Percentiles rank a stretch among this genome's conserved stretches.
Evolutionary conservation across 2,113 vertebrate species (phyloP).

Genomic region (Arvicanthis niloticus): DNA sequence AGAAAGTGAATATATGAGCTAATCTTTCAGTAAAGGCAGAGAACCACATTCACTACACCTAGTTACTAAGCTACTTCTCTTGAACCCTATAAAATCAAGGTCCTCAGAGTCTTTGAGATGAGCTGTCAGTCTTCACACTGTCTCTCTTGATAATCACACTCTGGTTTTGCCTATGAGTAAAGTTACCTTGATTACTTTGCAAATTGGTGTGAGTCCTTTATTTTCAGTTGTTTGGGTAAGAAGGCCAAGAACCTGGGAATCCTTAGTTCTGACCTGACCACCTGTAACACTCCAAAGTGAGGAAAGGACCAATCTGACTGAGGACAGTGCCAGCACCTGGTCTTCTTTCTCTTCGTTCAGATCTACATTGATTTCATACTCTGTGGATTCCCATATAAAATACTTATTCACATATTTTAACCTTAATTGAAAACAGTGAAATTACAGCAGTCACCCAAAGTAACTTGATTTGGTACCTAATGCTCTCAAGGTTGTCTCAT

Average conservation of each 20-base stretch:
- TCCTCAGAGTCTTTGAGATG: background rate
- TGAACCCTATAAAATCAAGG: background rate
- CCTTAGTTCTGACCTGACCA: background rate
- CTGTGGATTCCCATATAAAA: background rate
- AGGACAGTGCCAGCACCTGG: no score
- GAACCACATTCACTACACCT: background rate
- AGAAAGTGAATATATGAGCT: background rate
- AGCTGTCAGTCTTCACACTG: background rate
- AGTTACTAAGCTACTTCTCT: background rate
- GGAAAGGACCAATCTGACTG: rapidly evolving
- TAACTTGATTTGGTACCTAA: conserved; percentile 39
- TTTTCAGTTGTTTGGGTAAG: background rate
- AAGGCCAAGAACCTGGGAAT: background rate
- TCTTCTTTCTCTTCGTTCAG: background rate
- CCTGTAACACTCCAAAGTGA: no score
- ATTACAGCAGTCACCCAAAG: conserved; percentile 42
- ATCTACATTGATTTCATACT: background rate
- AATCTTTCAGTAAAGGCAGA: background rate
- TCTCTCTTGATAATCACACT: background rate
- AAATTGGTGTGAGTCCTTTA: background rate
- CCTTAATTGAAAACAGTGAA: conserved; percentile 26
- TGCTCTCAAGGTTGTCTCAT: conserved; percentile 23
- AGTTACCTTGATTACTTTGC: background rate
- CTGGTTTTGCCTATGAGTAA: background rate
- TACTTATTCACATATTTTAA: conserved; percentile 10